These are phyloP conservation scores for Bettongia penicillata DNA, from an alignment of 2,113 vertebrate genomes.

Conservation along the genomic window DNA sequence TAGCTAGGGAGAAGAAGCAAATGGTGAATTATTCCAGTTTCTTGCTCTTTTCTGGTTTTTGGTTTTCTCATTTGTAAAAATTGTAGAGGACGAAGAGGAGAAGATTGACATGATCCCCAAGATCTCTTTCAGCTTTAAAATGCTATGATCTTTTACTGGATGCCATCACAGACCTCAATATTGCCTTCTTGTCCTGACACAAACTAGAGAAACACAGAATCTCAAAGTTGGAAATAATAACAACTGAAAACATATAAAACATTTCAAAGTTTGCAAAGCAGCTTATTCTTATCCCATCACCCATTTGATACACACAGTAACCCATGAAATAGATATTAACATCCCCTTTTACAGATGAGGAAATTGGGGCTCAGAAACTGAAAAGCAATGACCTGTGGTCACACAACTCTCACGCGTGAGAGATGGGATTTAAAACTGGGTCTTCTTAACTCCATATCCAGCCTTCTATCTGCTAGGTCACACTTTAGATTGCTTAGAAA, in stretches of 20 bases:
- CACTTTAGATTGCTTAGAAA: neutral
- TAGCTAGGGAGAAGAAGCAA: no score
- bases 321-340: neutral
- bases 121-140: neutral
- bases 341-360: neutral
- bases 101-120: neutral
- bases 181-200: no score
- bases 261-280: neutral
- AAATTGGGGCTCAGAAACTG: neutral
- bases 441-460: neutral
- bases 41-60: no score
- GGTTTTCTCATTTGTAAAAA: neutral
- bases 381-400: neutral
- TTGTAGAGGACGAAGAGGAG: neutral
- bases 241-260: neutral
- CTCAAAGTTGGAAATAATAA: neutral
- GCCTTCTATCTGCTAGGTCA: neutral
- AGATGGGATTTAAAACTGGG: neutral
- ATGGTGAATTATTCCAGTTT: no score
- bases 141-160: neutral
- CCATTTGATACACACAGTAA: neutral
- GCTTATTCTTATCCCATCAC: no score
- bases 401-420: neutral
- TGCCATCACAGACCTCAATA: neutral
- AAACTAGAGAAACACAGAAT: neutral